phyloP scores from a whole-genome alignment of 2,888 invertebrate genomes.

The Diachrysia chrysitis region DNA sequence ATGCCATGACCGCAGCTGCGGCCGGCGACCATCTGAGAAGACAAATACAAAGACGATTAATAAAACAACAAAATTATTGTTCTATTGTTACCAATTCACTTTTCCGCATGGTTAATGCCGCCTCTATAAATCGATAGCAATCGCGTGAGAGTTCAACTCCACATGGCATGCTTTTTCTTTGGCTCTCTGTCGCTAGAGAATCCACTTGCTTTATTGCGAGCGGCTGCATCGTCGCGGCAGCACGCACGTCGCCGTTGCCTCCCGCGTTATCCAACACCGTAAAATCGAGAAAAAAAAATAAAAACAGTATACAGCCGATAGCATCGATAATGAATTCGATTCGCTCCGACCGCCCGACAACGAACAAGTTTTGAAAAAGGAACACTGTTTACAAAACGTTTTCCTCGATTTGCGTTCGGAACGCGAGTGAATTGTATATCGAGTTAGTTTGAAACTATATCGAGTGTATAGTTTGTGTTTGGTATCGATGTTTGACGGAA shows the following conservation, averaged over 20 bases:
- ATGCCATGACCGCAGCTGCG: constrained; percentile 32
- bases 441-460: constrained; percentile 57
- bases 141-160: constrained; percentile 52
- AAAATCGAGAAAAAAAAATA: constrained; percentile 63
- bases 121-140: constrained; percentile 52
- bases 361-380: constrained; percentile 69
- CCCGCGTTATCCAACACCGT: constrained; percentile 58
- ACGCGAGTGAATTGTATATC: constrained; percentile 57
- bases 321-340: constrained; percentile 55
- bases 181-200: constrained; percentile 48
- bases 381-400: constrained; percentile 71
- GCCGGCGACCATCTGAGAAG: constrained; percentile 21
- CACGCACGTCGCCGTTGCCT: constrained; percentile 71
- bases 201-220: constrained; percentile 72
- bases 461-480: constrained; percentile 59
- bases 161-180: constrained; percentile 65
- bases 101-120: constrained; percentile 48
- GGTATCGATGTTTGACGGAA: constrained; percentile 67
- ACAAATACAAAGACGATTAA: constrained; percentile 46
- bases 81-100: constrained; percentile 58
- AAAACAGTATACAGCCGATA: constrained; percentile 51
- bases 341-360: constrained; percentile 44
- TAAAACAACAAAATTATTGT: constrained; percentile 55
- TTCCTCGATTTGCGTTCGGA: constrained; percentile 53
- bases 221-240: constrained; percentile 75